Evolutionary conservation across 2,113 vertebrate genomes (phyloP).

Genomic region (Neodontobutis hainanensis): DNA sequence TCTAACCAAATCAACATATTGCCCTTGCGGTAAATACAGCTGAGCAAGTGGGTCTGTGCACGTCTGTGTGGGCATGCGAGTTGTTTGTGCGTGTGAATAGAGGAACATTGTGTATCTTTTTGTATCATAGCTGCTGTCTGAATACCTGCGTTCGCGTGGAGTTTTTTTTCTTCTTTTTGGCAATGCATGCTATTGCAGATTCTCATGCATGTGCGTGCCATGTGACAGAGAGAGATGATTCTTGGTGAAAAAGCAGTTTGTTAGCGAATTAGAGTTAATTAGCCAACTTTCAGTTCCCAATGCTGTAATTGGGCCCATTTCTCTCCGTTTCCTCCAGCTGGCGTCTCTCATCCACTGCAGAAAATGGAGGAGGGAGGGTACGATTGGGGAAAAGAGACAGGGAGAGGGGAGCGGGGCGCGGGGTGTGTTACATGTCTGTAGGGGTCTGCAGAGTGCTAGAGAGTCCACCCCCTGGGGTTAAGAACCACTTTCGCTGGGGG

Average conservation of each 20-base stretch:
- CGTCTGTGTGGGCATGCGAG: conserved; percentile 53
- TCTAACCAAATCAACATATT: conserved; percentile 81
- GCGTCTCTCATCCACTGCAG: conserved; percentile 69
- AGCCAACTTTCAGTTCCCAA: conserved; percentile 80
- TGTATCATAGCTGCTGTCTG: background rate
- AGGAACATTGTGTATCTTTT: conserved; percentile 5
- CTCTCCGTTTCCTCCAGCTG: conserved; percentile 83
- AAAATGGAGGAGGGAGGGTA: conserved; percentile 50
- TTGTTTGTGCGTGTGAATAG: background rate
- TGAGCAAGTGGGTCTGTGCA: conserved; percentile 70
- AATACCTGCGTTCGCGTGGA: conserved; percentile 26
- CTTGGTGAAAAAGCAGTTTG: conserved; percentile 79
- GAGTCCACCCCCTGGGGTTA: conserved; percentile 52
- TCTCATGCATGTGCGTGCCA: conserved; percentile 49
- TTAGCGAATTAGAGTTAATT: conserved; percentile 85
- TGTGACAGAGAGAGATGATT: conserved; percentile 76
- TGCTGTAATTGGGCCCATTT: conserved; percentile 82
- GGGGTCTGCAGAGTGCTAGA: conserved; percentile 63
- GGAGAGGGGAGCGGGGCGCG: conserved; percentile 1
- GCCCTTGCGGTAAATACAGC: conserved; percentile 80
- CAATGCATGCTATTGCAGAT: conserved; percentile 26
- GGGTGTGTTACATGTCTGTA: conserved; percentile 61
- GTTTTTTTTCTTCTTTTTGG: conserved; percentile 26
- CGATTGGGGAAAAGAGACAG: conserved; percentile 25
- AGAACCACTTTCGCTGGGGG: conserved; percentile 59